These are phyloP conservation scores for Poecilia wingei DNA, from an alignment of 2,797 vertebrate species.

Conservation along the genomic window DNA sequence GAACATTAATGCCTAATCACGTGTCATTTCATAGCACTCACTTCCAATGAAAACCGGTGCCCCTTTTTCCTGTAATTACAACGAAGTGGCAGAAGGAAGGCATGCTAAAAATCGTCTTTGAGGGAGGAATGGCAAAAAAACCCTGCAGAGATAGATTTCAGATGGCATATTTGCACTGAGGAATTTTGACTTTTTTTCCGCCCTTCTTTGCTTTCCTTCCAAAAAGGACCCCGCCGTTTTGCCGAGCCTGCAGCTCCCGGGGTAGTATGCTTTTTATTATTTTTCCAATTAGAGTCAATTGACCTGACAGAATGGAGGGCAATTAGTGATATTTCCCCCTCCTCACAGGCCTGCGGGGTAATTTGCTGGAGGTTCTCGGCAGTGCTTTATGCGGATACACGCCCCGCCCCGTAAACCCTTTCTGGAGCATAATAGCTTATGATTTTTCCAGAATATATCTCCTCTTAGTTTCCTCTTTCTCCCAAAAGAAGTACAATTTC, in stretches of 20 bases:
- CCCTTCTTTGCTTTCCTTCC: constrained; percentile 47
- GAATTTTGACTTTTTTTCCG: constrained; percentile 76
- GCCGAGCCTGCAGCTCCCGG: constrained; percentile 90
- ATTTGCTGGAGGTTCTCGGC: constrained; percentile 97
- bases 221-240: constrained; percentile 93
- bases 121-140: constrained; percentile 60
- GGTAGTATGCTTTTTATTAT: constrained; percentile 97
- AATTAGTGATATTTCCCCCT: constrained; percentile 94
- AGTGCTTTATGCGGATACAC: constrained; percentile 91
- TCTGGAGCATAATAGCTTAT: constrained; percentile 93
- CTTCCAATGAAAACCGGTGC: constrained; percentile 68
- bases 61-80: constrained; percentile 75
- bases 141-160: constrained; percentile 86
- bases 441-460: constrained; percentile 90
- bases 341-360: constrained; percentile 93
- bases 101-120: constrained; percentile 73
- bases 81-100: constrained; percentile 69
- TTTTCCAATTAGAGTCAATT: constrained; percentile 99
- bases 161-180: constrained; percentile 89
- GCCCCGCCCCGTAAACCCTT: constrained; percentile 81
- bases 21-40: constrained; percentile 64
- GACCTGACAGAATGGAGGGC: constrained; percentile 99
- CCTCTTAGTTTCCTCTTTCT: constrained; percentile 64
- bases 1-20: constrained; percentile 70
- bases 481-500: constrained; percentile 75